Evolutionary conservation across 2,113 vertebrate genomes (phyloP), one percentile per base, ranked within the genome.

Genomic region (Trichomycterus rosablanca): DNA sequence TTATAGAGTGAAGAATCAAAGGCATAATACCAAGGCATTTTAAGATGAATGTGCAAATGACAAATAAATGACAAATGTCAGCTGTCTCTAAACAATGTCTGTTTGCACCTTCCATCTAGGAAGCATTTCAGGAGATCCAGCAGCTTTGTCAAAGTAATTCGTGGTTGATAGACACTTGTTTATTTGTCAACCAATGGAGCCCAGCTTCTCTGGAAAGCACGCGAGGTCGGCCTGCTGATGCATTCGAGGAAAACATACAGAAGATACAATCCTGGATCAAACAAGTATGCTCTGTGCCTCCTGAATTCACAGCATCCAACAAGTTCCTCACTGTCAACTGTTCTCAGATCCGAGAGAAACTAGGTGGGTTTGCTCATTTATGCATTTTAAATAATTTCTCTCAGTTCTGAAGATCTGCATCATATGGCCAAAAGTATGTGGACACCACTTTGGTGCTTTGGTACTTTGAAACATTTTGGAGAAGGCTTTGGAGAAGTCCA

Each of bases 251-350:
- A 10, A 67, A 73, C 14, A 63, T 92, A 58, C 56, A 62, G 22
- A 70, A 53, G 71, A 26, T 89, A 24, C 79, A 67, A 0, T 2
- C 1, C 8, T 91, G 90, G 90, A 66, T 50, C 2, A 37, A 73
- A 14, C 68, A 24, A 30, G 37, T 88, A 22, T 28, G 61, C 44
- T 26, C 18, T 0, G 46, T 84, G 19, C 78, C 83, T 1, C 11
- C 44, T 0, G 52, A 63, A 0, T 15, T 89, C 34, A 66, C 81
- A n/a, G 88, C 84, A 16, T 74, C 75, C 68, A 86, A 80, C 57
- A 73, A 74, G 5, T 48, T 92, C 22, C 76, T 93, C 55, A 53
- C 72, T 7, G 67, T 93, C 53, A 67, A 74, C 66, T 88, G 81
- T 62, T 35, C 3, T 0, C 11, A 51, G 4, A 2, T 83, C 1